A percentile compares a stretch with the other conserved stretches of the same genome.
Conservation (phyloP, 2,797 vertebrate genomes). For the Sebastes baramenuke region DNA sequence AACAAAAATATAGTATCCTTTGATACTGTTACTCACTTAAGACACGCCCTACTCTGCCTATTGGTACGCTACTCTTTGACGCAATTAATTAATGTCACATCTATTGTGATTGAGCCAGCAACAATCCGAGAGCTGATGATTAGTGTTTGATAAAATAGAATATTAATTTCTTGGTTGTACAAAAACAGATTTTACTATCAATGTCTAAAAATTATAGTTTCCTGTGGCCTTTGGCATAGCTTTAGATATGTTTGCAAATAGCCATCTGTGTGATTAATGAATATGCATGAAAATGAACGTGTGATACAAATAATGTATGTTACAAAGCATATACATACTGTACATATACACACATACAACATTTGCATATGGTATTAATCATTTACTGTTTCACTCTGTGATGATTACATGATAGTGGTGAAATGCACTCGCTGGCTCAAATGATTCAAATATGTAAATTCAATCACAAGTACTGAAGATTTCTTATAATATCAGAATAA, state of each 20-base stretch:
- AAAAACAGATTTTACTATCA: not conserved
- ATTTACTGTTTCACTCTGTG: not conserved
- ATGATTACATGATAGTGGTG: not conserved
- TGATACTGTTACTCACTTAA: not conserved
- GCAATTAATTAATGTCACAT: not conserved
- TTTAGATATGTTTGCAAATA: not conserved
- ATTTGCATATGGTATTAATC: constrained; percentile 15
- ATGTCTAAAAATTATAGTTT: not conserved
- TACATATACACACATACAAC: not conserved
- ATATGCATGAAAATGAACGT: not conserved
- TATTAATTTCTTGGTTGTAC: not conserved
- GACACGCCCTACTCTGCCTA: not conserved
- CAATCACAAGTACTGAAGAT: not conserved
- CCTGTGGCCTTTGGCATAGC: not conserved
- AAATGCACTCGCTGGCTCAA: no score
- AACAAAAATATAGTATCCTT: no score
- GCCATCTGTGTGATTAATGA: not conserved
- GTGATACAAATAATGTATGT: not conserved
- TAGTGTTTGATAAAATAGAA: not conserved
- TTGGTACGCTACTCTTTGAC: not conserved
- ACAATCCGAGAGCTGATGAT: not conserved
- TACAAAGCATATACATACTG: not conserved
- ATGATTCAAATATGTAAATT: not conserved
- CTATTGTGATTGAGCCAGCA: not conserved
- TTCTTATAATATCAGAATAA: not conserved